Base-by-base conservation (phyloP, 2,797 vertebrate species). In the Lateolabrax maculatus region DNA sequence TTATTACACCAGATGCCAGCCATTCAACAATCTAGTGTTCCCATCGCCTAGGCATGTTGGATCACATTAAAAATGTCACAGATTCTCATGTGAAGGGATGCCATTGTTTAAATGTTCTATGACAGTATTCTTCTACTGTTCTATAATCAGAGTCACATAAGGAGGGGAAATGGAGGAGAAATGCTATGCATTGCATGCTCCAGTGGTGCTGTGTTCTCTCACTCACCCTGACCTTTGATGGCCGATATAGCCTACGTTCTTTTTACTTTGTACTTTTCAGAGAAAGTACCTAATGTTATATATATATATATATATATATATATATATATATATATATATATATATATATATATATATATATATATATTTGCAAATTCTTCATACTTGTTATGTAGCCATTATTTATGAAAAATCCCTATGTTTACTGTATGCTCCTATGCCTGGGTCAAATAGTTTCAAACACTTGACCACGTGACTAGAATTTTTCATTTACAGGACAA, bases 1-100 rank as follows among this genome's bases (percentile, higher is more conserved):
- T 70, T 85, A 73, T 87, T 58, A 74, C 19, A 71, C 61, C 73
- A 83, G 73, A 76, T 78, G 78, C 65, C 57, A 75, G 36, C 55
- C 3, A 53, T 86, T 78, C 43, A 81, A 46, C 70, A 77, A 67
- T 79, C 41, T 23, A 64, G 36, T 44, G 52, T 49, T 77, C 18
- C 52, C 57, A 29, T 41, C 1, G 46, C 51, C 19, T 44, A 21
- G 65, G 43, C 69, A 58, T 69, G 62, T 72, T 84, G 46, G 43
- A 71, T 80, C 51, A 65, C 43, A 44, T 58, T 60, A 29, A 53
- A 84, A 80, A 83, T 71, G 57, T 66, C 60, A 78, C 43, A 21
- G 56, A 62, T 73, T 75, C 78, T 25, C 39, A 81, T 63, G 44
- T 72, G 13, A 85, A 56, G 29, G 23, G 41, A 29, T 74, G 48